Evolutionary conservation across 2,113 vertebrate species (phyloP).

Genomic region (Petroica traversi): DNA sequence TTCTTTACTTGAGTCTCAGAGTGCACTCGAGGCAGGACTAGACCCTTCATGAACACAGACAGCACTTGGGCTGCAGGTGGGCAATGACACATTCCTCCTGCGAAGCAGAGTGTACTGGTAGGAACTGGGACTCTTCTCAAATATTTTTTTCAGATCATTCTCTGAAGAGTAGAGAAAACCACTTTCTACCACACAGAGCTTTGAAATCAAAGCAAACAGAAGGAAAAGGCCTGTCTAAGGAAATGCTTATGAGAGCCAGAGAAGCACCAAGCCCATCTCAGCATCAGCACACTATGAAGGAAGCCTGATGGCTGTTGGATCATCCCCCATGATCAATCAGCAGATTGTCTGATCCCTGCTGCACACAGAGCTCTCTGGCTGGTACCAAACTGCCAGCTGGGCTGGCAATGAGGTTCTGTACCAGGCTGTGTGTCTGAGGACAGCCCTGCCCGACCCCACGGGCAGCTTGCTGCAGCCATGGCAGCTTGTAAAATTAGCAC

Average conservation of each 20-base stretch:
- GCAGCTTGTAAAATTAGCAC: constrained; percentile 31
- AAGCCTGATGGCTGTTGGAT: not conserved
- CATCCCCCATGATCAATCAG: not conserved
- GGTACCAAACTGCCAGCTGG: too few species aligned
- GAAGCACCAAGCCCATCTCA: not conserved
- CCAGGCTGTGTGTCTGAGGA: not conserved
- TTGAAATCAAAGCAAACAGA: not conserved
- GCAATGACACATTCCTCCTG: not conserved
- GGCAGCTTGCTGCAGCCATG: not conserved
- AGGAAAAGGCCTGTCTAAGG: not conserved
- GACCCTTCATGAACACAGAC: not conserved
- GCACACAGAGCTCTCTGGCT: not conserved
- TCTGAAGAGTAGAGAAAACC: not conserved
- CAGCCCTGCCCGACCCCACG: not conserved
- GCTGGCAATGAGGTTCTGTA: not conserved
- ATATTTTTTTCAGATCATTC: not conserved
- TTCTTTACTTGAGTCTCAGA: not conserved
- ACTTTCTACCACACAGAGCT: not conserved
- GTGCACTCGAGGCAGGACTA: not conserved
- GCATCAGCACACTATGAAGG: not conserved
- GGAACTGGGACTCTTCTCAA: not conserved
- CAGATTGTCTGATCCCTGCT: not conserved
- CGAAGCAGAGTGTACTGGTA: not conserved
- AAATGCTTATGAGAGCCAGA: not conserved
- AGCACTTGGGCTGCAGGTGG: not conserved